Base-by-base conservation (phyloP, 2,113 vertebrate species). In the Sterrhoptilus dennistouni region DNA sequence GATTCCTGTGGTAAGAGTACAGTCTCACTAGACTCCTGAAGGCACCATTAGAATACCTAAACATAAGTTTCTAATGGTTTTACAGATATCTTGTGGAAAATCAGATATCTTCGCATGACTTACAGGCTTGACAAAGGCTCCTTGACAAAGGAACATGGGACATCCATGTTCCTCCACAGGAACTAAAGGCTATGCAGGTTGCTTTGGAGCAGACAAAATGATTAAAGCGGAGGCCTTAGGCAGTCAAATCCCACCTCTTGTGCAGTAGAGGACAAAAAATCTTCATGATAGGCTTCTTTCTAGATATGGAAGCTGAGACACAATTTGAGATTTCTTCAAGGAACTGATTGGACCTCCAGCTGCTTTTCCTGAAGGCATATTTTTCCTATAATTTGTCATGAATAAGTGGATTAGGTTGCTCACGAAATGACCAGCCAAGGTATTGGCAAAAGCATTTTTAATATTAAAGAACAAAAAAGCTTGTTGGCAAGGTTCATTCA, bases 251-350 rank as follows among this genome's bases (percentile, higher is more conserved):
- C 9, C 20, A 44, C 6, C 11, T 36, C 20, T 74, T 61, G 5
- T 36, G 2, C 25, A 53, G 25, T 1, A 74, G 50, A 23, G 35
- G 29, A 47, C 72, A 89, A 33, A 85, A 40, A 11, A 44, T 38
- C 14, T 38, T 28, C 8, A 18, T 1, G 0, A 44, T 5, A 35
- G 13, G 9, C 20, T 78, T 59, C 3, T 61, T 71, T 87, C 22
- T 74, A 40, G 21, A 49, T 31, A 31, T 25, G 35, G 38, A 84
- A 78, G 23, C 20, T 87, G 25, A 57, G 13, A 87, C 89, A 70
- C 17, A 8, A 15, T 44, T 91, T 64, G 25, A 77, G 49, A 52
- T 29, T 4, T 47, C 49, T 79, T 85, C 29, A 16, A 9, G 8
- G 21, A 80, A 5, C 7, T 38, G 44, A 45, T 13, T 1, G 60